phyloP scores from a whole-genome alignment of 2,797 vertebrate genomes.

The Sarcoramphus papa region DNA sequence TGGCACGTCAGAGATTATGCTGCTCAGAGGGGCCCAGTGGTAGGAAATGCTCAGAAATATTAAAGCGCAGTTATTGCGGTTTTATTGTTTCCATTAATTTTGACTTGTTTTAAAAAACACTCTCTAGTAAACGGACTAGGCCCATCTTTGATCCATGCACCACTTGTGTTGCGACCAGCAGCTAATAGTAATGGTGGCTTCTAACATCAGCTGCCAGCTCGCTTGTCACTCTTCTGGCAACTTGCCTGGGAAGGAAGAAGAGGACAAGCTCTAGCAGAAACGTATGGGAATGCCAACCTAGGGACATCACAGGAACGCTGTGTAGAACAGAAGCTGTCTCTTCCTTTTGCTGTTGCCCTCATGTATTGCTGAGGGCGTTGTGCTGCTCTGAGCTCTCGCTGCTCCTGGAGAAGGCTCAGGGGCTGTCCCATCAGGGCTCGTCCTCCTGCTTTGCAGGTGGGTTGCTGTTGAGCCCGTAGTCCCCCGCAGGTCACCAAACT shows the following conservation, averaged over 20 bases:
- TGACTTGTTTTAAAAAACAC: background rate
- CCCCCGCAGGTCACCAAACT: background rate
- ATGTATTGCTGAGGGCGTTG: rapidly evolving
- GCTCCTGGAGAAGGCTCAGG: background rate
- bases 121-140: background rate
- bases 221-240: background rate
- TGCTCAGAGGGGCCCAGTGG: constrained; percentile 35
- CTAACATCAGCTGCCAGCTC: background rate
- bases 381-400: background rate
- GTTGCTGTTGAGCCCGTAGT: background rate
- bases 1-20: constrained; percentile 40
- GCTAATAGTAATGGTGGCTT: background rate
- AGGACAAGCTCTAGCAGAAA: background rate
- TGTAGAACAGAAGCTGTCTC: background rate
- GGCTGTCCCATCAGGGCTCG: background rate
- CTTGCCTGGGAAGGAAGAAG: background rate
- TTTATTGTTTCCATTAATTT: constrained; percentile 29
- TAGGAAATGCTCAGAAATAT: constrained; percentile 25
- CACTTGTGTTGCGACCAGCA: background rate
- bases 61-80: background rate
- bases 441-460: background rate
- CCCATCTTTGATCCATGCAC: background rate
- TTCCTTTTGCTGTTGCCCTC: background rate
- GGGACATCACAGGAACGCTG: background rate
- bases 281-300: background rate